Evolutionary conservation across 1,140 invertebrate species (phyloP).

Genomic region (Drosophila seguyi): DNA sequence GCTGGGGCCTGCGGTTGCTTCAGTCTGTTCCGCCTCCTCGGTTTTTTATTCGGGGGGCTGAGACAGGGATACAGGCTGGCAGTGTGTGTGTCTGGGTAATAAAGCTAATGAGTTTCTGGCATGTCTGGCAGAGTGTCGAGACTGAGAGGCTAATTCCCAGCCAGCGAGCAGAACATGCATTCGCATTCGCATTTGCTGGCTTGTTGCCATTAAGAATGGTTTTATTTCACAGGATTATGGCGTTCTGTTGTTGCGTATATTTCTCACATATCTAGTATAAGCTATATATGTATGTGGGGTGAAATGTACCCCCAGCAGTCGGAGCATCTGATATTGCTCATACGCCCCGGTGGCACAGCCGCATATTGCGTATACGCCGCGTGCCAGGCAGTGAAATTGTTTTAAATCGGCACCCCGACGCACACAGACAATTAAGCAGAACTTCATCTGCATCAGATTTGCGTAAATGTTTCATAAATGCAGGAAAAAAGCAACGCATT

Average conservation of each 20-base stretch:
- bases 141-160: conserved; percentile 48
- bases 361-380: conserved; percentile 17
- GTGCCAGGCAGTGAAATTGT: conserved; percentile 43
- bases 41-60: not conserved
- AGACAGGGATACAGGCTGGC: not conserved
- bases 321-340: conserved; percentile 17
- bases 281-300: no score
- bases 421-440: conserved; percentile 51
- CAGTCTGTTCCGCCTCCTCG: conserved; percentile 7
- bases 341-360: conserved; percentile 23
- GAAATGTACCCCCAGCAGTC: not conserved
- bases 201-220: conserved; percentile 53
- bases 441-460: conserved; percentile 52
- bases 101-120: conserved; percentile 76
- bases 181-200: conserved; percentile 39
- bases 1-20: conserved; percentile 27
- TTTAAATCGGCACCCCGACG: conserved; percentile 47
- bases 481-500: conserved; percentile 56
- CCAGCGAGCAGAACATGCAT: conserved; percentile 35
- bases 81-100: conserved; percentile 45
- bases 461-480: conserved; percentile 76
- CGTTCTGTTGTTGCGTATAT: conserved; percentile 36
- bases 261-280: conserved; percentile 7
- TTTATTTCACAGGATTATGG: conserved; percentile 65
- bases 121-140: conserved; percentile 53